Percentiles rank a stretch among this genome's conserved stretches.
Conservation (phyloP, 2,888 invertebrate genomes). For the Salticus scenicus region DNA sequence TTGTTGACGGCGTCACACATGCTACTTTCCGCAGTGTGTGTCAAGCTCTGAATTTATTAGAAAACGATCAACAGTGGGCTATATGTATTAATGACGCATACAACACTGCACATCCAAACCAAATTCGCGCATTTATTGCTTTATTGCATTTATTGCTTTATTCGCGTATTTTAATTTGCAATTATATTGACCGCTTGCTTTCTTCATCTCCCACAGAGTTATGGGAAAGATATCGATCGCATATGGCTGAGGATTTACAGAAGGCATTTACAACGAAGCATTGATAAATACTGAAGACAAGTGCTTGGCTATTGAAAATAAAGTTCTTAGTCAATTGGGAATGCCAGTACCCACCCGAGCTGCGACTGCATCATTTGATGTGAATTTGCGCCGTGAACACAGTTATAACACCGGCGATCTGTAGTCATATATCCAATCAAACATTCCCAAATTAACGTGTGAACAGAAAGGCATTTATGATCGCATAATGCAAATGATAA, state of each 20-base stretch:
- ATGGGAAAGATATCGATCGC: too few relatives aligned
- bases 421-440: conserved; percentile 30
- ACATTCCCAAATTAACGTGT: conserved; percentile 37
- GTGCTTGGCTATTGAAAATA: conserved; percentile 30
- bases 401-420: not conserved
- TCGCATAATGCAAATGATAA: conserved; percentile 44
- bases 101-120: conserved; percentile 28
- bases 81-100: conserved; percentile 73
- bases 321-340: conserved; percentile 29
- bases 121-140: too few relatives aligned
- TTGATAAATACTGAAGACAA: not conserved
- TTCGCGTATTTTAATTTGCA: too few relatives aligned
- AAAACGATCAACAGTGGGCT: conserved; percentile 74
- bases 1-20: not conserved
- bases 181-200: too few relatives aligned
- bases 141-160: too few relatives aligned
- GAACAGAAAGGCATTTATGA: conserved; percentile 50
- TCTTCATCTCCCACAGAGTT: too few relatives aligned
- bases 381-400: conserved; percentile 34
- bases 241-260: too few relatives aligned
- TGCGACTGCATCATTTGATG: conserved; percentile 18
- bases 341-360: conserved; percentile 15
- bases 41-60: conserved; percentile 31
- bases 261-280: too few relatives aligned
- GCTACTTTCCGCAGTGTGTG: not conserved